Base-by-base conservation (phyloP, 2,888 invertebrate genomes). In the Leucania comma region DNA sequence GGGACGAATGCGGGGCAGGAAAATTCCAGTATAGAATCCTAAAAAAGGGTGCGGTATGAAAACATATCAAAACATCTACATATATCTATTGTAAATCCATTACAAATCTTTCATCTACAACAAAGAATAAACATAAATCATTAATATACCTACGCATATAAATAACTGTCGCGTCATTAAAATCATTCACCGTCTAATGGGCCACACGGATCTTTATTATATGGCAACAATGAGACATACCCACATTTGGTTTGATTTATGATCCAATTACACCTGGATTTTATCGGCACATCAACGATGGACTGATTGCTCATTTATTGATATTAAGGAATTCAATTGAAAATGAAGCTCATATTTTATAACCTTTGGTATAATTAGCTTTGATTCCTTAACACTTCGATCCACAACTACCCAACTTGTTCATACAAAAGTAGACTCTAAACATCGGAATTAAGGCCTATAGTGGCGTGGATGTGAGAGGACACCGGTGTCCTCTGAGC, bases 121-220 rank as follows among this genome's bases (percentile, higher is more conserved):
- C 26, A 46, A 51, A 57, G 9, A 22, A 14, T 59, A 38, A 8
- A 20, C 48, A 74, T 80, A n/a, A 58, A 66, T 62, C 42, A 24
- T 50, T 65, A 66, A 50, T 65, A 57, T 29, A 73, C 58, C 53
- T 29, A 29, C 12, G 20, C 51, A 22, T 58, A n/a, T 20, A 54
- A 75, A 75, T 75, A 35, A 38, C 46, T 74, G 62, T 22, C 75
- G 26, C 26, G 38, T 68, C 62, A 75, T 80, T 75, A 67, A 63
- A 80, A 68, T 63, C 46, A 75, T 63, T 56, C 32, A 56, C 6
- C 59, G 26, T 29, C 54, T 80, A 77, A 75, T 80, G 75, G 58
- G 22, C 10, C 4, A 14, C 24, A 50, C n/a, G 48, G 10, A n/a
- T 51, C 46, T 63, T 56, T 68, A 80, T 68, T 59, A 59, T 59